Percentiles rank a stretch among this genome's conserved stretches.
Evolutionary conservation across 2,797 vertebrate genomes (phyloP).

Genomic region (Sebastes oblongus): DNA sequence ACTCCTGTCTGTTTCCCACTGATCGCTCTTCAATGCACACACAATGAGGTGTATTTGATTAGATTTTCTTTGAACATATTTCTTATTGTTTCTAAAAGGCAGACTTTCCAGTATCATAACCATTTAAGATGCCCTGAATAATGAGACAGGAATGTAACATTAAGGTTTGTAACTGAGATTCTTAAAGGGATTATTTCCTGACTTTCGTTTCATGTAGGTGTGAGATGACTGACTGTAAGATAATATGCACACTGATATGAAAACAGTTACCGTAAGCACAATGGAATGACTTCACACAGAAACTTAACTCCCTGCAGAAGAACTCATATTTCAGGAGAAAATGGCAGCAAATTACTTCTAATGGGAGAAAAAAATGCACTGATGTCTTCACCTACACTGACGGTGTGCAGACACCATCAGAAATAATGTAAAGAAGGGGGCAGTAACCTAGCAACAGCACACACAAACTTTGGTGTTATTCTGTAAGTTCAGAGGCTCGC

Average conservation of each 20-base stretch:
- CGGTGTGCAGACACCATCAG: constrained; percentile 33
- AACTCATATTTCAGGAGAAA: neutral
- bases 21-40: neutral
- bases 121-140: neutral
- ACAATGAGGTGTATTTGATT: neutral
- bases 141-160: constrained; percentile 21
- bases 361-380: neutral
- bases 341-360: constrained; percentile 3
- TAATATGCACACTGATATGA: constrained; percentile 1
- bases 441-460: constrained; percentile 65
- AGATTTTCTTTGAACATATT: neutral
- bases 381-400: constrained; percentile 11
- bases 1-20: neutral
- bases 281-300: neutral
- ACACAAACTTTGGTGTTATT: constrained; percentile 56
- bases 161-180: constrained; percentile 9
- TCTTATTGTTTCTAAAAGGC: neutral
- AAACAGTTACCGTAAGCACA: constrained; percentile 3
- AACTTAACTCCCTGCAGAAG: neutral
- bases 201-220: constrained; percentile 6
- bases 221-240: constrained; percentile 36
- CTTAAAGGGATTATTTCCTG: constrained; percentile 30
- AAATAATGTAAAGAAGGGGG: constrained; percentile 40
- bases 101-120: neutral
- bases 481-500: constrained; percentile 8